These are phyloP conservation scores for Narcine bancroftii DNA, from an alignment of 2,113 vertebrate species.

Conservation along the genomic window DNA sequence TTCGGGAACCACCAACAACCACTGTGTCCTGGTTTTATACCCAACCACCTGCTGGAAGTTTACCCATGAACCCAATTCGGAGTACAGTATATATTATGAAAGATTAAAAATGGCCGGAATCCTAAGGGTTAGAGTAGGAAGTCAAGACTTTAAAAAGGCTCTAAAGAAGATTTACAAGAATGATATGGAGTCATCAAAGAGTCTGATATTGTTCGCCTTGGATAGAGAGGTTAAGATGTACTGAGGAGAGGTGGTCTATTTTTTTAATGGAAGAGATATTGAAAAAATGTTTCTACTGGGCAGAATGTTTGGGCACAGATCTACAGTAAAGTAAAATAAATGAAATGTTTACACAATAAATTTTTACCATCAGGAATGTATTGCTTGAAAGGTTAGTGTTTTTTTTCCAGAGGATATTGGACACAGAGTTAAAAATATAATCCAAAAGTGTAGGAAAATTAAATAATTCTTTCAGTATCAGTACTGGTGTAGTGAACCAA, in stretches of 20 bases:
- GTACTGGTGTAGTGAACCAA: not conserved
- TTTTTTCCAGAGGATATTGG: too few relatives aligned
- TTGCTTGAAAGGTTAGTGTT: not conserved
- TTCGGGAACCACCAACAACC: too few relatives aligned
- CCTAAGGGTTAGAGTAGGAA: too few relatives aligned
- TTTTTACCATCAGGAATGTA: not conserved
- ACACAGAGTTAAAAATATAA: not conserved
- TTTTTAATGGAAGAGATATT: not conserved
- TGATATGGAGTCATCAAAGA: not conserved
- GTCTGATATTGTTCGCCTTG: not conserved
- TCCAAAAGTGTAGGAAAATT: not conserved
- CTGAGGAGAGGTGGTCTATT: not conserved
- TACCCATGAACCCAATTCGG: too few relatives aligned
- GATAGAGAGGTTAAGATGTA: not conserved
- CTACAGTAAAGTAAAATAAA: too few relatives aligned
- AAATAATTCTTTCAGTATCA: not conserved
- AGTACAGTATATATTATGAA: too few relatives aligned
- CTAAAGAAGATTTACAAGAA: not conserved
- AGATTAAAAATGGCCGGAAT: too few relatives aligned
- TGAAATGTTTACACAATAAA: not conserved
- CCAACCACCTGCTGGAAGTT: too few relatives aligned
- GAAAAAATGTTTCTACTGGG: not conserved
- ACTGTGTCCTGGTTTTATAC: too few relatives aligned
- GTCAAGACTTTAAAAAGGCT: not conserved
- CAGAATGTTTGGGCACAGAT: too few relatives aligned